These are phyloP conservation scores for Melolontha melolontha DNA, from an alignment of 2,888 invertebrate genomes.

Conservation along the genomic window DNA sequence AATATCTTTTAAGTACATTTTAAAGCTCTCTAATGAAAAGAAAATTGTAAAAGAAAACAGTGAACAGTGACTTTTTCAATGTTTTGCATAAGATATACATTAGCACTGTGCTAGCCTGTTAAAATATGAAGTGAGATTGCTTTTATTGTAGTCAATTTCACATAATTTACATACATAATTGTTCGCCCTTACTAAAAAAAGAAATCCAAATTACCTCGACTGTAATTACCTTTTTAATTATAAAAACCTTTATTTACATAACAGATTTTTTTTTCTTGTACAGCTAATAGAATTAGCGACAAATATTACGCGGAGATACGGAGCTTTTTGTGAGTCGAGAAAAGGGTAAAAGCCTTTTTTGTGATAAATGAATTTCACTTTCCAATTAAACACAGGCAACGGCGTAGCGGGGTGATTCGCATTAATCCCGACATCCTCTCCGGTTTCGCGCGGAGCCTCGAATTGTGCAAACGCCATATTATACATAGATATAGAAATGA, in stretches of 20 bases:
- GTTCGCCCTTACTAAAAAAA: not conserved
- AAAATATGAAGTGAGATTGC: conserved; percentile 2
- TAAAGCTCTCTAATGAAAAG: too few species aligned
- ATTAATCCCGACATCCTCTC: conserved; percentile 13
- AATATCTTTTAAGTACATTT: too few species aligned
- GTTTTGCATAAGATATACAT: too few species aligned
- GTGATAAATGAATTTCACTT: conserved; percentile 21
- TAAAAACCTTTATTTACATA: conserved; percentile 38
- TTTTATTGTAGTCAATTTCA: not conserved
- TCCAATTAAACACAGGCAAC: conserved; percentile 7
- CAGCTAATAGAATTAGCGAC: conserved; percentile 21
- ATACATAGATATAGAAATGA: not conserved
- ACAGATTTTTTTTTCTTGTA: conserved; percentile 27
- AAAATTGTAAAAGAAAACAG: too few species aligned
- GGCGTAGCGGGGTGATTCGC: not conserved
- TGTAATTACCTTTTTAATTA: conserved; percentile 39
- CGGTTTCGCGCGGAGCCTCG: not conserved
- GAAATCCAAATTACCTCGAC: conserved; percentile 3
- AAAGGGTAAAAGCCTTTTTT: conserved; percentile 8
- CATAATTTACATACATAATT: conserved; percentile 10
- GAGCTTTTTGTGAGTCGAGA: not conserved
- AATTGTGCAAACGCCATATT: not conserved
- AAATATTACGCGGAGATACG: conserved; percentile 7
- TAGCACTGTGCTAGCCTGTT: not conserved
- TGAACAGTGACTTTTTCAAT: too few species aligned